Evolutionary conservation across 2,888 invertebrate genomes (phyloP).

Genomic region (Synanthedon vespiformis): DNA sequence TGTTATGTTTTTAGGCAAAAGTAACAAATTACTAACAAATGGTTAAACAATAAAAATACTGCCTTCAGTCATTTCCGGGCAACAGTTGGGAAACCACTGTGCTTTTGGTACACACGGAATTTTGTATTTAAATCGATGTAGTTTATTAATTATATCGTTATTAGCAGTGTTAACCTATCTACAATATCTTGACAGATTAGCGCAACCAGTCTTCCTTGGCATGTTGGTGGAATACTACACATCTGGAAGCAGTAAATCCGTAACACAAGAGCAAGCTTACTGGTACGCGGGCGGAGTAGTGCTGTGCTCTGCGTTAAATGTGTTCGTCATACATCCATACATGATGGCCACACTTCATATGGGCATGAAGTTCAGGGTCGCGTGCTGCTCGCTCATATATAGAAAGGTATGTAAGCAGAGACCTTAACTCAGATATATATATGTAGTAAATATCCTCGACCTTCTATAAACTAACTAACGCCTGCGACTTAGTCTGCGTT

Average conservation of each 20-base stretch:
- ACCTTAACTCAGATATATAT: no score
- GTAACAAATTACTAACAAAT: no score
- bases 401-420: conserved; percentile 69
- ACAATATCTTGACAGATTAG: conserved; percentile 52
- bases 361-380: conserved; percentile 87
- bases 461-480: no score
- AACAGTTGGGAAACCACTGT: no score
- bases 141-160: no score
- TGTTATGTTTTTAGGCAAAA: no score
- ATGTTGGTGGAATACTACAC: conserved; percentile 73
- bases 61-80: no score
- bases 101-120: no score
- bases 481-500: no score
- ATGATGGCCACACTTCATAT: conserved; percentile 85
- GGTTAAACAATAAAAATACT: no score
- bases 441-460: no score
- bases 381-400: conserved; percentile 85
- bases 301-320: conserved; percentile 78
- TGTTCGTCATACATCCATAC: conserved; percentile 88
- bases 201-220: conserved; percentile 75
- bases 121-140: no score
- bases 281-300: conserved; percentile 81
- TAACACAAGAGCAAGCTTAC: conserved; percentile 73
- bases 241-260: conserved; percentile 25
- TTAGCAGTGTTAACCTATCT: background rate